phyloP scores from a whole-genome alignment of 2,113 vertebrate species.

The Phasianus colchicus region DNA sequence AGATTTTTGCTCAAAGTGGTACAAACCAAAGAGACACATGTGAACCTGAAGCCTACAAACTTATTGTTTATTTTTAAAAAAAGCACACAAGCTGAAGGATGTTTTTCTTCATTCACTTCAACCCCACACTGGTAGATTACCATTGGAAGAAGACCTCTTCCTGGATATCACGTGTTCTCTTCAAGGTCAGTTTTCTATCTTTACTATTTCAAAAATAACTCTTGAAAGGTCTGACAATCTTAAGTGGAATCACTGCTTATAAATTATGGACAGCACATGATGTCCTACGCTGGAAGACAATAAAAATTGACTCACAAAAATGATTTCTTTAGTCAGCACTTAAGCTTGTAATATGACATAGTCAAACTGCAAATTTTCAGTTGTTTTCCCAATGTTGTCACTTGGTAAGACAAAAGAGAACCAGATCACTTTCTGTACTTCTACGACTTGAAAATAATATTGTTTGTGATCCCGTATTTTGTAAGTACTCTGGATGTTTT shows the following conservation, averaged over 20 bases:
- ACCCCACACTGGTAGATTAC: background rate
- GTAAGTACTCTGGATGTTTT: slow-evolving; percentile 8
- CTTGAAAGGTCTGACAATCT: background rate
- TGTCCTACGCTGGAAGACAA: background rate
- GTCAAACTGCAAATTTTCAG: background rate
- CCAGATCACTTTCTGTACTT: slow-evolving; percentile 25
- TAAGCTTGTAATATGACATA: background rate
- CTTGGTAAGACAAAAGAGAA: slow-evolving; percentile 58
- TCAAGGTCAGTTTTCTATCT: background rate
- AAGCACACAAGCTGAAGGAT: background rate
- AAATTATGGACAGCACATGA: background rate
- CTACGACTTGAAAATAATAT: slow-evolving; percentile 10
- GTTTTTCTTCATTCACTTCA: background rate
- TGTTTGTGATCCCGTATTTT: slow-evolving; percentile 48
- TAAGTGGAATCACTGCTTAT: background rate
- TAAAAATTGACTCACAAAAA: background rate
- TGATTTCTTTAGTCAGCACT: background rate
- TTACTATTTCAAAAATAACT: background rate
- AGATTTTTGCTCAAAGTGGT: background rate
- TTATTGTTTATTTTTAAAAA: background rate
- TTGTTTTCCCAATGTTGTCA: background rate
- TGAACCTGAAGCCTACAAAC: background rate
- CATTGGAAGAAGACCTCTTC: background rate
- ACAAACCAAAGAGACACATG: background rate
- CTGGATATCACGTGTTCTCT: background rate